phyloP scores from a whole-genome alignment of 2,797 vertebrate genomes.

The Staurois parvus region DNA sequence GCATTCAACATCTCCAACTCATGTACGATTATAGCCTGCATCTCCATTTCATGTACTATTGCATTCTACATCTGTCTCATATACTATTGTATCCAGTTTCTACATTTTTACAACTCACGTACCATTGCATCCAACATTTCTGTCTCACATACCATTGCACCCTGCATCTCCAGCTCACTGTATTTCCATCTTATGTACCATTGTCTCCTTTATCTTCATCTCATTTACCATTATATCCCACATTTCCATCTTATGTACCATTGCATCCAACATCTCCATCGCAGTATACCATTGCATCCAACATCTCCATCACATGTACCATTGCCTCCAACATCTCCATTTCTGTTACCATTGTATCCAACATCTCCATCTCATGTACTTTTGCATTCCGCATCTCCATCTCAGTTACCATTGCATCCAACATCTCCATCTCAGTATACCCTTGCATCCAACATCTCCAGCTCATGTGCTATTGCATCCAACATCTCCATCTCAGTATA shows the following conservation, averaged over 20 bases:
- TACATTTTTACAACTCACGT: conserved; percentile 13
- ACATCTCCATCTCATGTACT: no score
- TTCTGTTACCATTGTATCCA: no score
- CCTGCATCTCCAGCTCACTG: neutral
- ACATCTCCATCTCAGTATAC: neutral
- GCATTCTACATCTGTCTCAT: neutral
- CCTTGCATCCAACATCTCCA: neutral
- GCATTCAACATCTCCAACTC: neutral
- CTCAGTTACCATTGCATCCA: neutral
- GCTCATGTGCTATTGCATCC: neutral
- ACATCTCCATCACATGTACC: neutral
- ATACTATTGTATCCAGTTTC: neutral
- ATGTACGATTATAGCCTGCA: neutral
- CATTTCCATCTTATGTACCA: neutral
- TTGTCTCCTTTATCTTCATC: no score
- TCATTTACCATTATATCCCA: neutral
- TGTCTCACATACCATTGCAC: neutral
- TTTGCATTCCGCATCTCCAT: neutral
- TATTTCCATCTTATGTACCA: neutral
- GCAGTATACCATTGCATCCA: neutral
- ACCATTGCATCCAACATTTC: neutral
- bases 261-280: neutral
- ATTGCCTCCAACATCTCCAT: neutral
- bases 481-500: neutral
- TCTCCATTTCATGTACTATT: neutral